Conservation (phyloP, 2,797 vertebrate species). For the Scleropages formosus region DNA sequence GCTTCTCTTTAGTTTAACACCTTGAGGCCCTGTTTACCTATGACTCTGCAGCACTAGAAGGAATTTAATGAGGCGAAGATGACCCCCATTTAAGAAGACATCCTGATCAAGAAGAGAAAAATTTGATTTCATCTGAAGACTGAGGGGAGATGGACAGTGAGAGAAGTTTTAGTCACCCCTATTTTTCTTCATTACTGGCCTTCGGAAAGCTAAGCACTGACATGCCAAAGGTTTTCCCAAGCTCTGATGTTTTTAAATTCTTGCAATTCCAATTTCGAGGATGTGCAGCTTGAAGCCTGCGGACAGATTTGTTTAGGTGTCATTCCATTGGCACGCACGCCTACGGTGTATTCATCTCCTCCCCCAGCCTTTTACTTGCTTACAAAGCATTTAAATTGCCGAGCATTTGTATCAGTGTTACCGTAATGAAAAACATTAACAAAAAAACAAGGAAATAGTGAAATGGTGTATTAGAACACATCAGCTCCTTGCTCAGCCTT, state of each 20-base stretch:
- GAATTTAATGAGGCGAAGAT: conserved; percentile 69
- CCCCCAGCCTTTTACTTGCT: neutral
- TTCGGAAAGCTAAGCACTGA: conserved; percentile 9
- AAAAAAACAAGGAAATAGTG: conserved; percentile 16
- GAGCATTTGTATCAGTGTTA: conserved; percentile 14
- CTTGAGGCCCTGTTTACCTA: neutral
- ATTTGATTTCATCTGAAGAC: neutral
- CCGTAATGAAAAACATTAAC: conserved; percentile 17
- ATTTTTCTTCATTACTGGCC: conserved; percentile 14
- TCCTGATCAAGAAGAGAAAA: conserved; percentile 26
- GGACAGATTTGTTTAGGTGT: neutral
- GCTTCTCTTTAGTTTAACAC: conserved; percentile 11
- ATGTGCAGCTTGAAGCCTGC: neutral
- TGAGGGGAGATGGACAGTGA: neutral
- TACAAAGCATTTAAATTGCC: neutral
- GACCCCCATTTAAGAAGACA: conserved; percentile 60
- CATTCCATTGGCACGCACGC: neutral
- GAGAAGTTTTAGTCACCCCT: neutral
- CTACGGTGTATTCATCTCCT: neutral
- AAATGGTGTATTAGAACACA: conserved; percentile 23
- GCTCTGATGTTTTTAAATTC: neutral
- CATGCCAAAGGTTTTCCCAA: conserved; percentile 36
- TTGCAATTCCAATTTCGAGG: neutral
- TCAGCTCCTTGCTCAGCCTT: conserved; percentile 7
- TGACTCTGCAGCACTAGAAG: conserved; percentile 50